These are phyloP conservation scores for Clunio marinus DNA, from an alignment of 2,888 invertebrate genomes.

Conservation along the genomic window DNA sequence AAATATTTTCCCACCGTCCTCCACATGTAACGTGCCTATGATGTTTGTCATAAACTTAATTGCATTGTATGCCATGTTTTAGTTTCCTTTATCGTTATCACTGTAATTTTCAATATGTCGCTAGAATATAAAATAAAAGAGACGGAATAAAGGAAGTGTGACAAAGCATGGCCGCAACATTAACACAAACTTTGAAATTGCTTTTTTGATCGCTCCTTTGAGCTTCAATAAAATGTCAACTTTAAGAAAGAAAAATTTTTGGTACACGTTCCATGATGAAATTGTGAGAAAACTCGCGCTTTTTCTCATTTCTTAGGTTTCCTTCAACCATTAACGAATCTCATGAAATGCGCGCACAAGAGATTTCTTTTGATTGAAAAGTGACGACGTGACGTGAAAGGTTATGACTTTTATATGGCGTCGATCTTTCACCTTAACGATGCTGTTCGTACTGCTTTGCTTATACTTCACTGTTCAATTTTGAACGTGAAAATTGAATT, in stretches of 20 bases:
- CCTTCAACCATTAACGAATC: neutral
- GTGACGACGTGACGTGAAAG: conserved; percentile 30
- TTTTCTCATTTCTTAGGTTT: neutral
- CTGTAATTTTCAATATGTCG: neutral
- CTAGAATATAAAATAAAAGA: neutral
- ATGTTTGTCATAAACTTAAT: conserved; percentile 36
- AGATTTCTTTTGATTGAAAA: conserved; percentile 22
- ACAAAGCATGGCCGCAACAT: neutral
- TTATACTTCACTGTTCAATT: neutral
- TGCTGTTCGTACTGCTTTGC: neutral
- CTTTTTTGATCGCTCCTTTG: neutral
- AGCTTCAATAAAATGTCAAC: neutral
- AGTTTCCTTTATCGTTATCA: neutral
- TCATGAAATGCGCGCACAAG: neutral
- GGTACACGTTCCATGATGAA: neutral
- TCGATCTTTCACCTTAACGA: conserved; percentile 8
- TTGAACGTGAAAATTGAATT: conserved; percentile 13
- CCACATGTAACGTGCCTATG: conserved; percentile 19
- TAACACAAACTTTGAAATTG: neutral
- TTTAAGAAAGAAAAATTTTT: neutral
- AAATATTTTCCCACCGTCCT: conserved; percentile 14
- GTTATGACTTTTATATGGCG: conserved; percentile 18
- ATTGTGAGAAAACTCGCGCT: neutral
- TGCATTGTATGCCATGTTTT: conserved; percentile 30
- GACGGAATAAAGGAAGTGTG: neutral